These are phyloP conservation scores for Euspilapteryx auroguttella DNA, from an alignment of 2,888 invertebrate species.

Conservation along the genomic window DNA sequence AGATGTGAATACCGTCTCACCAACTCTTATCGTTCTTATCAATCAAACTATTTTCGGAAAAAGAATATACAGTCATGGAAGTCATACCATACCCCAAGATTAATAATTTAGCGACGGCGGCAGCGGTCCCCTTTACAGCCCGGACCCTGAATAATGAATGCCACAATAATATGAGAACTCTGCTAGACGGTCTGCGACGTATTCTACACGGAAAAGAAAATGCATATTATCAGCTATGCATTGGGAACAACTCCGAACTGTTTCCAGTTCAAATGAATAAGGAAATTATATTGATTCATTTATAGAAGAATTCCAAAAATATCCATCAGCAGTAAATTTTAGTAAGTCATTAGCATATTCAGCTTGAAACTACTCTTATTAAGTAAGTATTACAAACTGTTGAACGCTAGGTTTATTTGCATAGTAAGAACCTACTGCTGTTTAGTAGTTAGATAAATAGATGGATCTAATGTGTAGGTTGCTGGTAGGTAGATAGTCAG, in stretches of 20 bases:
- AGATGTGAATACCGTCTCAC: no score
- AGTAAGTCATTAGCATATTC: no score
- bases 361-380: no score
- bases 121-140: slow-evolving; percentile 28
- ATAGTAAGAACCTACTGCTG: slow-evolving; percentile 29
- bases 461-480: slow-evolving; percentile 26
- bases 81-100: slow-evolving; percentile 34
- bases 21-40: no score
- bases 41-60: not conserved
- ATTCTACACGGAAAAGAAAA: slow-evolving; percentile 25
- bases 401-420: slow-evolving; percentile 24
- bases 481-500: slow-evolving; percentile 22
- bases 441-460: slow-evolving; percentile 29
- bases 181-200: slow-evolving; percentile 21
- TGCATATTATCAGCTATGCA: slow-evolving; percentile 3
- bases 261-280: no score
- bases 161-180: slow-evolving; percentile 42
- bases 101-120: slow-evolving; percentile 48
- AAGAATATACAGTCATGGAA: not conserved
- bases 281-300: no score
- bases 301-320: no score
- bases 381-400: slow-evolving; percentile 14
- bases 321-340: no score
- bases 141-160: slow-evolving; percentile 47
- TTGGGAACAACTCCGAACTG: not conserved